These are phyloP conservation scores for Morone chrysops DNA, from an alignment of 2,113 vertebrate species.

Conservation along the genomic window DNA sequence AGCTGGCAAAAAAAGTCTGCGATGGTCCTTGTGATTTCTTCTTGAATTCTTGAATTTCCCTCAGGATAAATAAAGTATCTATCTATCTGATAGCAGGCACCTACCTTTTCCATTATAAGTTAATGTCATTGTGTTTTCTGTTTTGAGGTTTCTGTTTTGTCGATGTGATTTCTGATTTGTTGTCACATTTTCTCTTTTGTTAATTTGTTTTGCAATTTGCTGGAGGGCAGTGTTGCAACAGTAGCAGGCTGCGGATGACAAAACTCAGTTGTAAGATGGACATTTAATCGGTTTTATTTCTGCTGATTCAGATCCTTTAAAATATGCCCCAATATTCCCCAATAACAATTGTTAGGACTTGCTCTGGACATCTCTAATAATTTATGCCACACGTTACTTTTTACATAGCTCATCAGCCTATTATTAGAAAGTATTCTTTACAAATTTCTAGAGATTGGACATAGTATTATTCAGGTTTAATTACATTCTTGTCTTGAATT, in stretches of 20 bases:
- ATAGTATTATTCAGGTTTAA: slow-evolving; percentile 13
- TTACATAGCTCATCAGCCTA: not conserved
- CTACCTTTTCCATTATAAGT: too few relatives aligned
- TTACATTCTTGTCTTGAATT: slow-evolving; percentile 16
- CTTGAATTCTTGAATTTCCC: too few relatives aligned
- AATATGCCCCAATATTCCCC: not conserved
- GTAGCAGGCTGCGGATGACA: not conserved
- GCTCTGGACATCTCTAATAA: not conserved
- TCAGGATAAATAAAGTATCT: too few relatives aligned
- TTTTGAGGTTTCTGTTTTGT: too few relatives aligned
- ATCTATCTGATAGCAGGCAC: too few relatives aligned
- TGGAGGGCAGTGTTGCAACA: not conserved
- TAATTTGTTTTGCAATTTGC: too few relatives aligned
- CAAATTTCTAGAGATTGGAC: not conserved
- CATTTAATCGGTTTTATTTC: not conserved
- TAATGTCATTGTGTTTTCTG: too few relatives aligned
- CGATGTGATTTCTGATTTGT: too few relatives aligned
- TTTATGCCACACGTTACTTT: not conserved
- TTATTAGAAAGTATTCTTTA: slow-evolving; percentile 23
- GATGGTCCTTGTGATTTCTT: too few relatives aligned
- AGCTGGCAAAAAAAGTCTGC: too few relatives aligned
- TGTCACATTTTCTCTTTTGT: too few relatives aligned
- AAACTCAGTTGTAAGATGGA: too few relatives aligned
- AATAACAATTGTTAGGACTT: not conserved
- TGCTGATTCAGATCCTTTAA: not conserved